Percentiles rank a stretch among this genome's conserved stretches.
These are phyloP conservation scores for Tanypteryx hageni DNA, from an alignment of 2,888 invertebrate species.

Conservation along the genomic window DNA sequence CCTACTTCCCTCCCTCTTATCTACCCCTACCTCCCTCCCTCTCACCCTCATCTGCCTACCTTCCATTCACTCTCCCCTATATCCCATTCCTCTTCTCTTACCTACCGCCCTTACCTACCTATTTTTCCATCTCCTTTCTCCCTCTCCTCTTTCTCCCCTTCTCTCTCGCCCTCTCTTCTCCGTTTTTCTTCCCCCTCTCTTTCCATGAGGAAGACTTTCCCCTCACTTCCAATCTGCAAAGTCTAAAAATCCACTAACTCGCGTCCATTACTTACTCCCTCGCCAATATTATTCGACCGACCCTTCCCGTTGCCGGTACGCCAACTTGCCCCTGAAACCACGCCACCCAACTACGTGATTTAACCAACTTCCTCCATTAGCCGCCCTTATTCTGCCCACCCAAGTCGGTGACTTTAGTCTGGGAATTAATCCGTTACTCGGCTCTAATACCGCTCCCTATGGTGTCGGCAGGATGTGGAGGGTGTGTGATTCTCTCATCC, in stretches of 20 bases:
- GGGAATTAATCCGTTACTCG: background rate
- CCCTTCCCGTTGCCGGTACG: background rate
- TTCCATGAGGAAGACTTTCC: background rate
- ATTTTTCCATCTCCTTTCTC: too few species aligned
- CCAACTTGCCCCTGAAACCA: background rate
- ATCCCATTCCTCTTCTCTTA: too few species aligned
- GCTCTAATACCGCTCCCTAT: background rate
- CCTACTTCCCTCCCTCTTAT: too few species aligned
- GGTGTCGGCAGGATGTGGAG: background rate
- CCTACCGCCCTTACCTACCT: too few species aligned
- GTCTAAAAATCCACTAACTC: background rate
- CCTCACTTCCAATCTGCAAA: background rate
- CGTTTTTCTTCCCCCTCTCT: background rate
- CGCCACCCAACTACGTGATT: conserved; percentile 11
- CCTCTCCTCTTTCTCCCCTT: too few species aligned
- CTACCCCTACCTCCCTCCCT: too few species aligned
- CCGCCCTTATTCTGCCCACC: background rate
- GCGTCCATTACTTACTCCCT: background rate
- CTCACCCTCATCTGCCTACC: too few species aligned
- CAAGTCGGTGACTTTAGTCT: background rate
- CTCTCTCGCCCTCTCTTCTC: background rate
- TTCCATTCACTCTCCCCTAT: too few species aligned
- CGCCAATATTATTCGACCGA: background rate
- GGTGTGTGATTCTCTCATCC: background rate
- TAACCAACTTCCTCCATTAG: background rate